These are phyloP conservation scores for Hipparchia sbordonii DNA, from an alignment of 2,888 invertebrate species.

Conservation along the genomic window DNA sequence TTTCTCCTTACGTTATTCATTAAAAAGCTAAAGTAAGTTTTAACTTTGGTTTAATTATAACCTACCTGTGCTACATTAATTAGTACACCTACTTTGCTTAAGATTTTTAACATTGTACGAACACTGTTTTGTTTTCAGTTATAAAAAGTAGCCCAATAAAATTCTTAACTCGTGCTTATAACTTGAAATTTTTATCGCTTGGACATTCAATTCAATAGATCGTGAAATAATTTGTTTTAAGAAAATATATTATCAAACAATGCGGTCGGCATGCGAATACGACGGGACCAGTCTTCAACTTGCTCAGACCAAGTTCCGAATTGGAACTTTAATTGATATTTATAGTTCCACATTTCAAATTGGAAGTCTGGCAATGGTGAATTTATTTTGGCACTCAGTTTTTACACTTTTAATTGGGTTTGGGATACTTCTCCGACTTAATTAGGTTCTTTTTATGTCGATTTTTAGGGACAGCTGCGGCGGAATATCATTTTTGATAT, in stretches of 20 bases:
- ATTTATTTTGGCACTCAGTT: constrained; percentile 22
- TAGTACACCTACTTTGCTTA: too few relatives aligned
- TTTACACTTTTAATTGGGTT: constrained; percentile 19
- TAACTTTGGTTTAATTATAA: too few relatives aligned
- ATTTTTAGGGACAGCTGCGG: constrained; percentile 7
- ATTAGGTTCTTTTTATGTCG: constrained; percentile 6
- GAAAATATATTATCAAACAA: constrained; percentile 19
- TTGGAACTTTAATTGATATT: constrained; percentile 32
- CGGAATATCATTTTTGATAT: not conserved
- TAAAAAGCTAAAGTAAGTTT: too few relatives aligned
- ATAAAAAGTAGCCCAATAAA: not conserved
- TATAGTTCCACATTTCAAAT: constrained; percentile 26
- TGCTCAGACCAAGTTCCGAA: constrained; percentile 19
- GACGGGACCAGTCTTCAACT: constrained; percentile 16
- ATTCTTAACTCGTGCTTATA: constrained; percentile 3
- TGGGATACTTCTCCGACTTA: constrained; percentile 1
- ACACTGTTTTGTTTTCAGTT: not conserved
- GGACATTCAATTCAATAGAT: constrained; percentile 6
- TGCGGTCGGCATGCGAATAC: constrained; percentile 17
- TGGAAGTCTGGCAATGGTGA: constrained; percentile 13
- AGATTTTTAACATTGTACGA: not conserved
- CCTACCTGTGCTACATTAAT: too few relatives aligned
- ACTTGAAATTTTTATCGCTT: not conserved
- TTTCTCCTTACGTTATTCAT: not conserved
- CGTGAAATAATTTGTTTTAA: constrained; percentile 10